These are phyloP conservation scores for Eonycteris spelaea DNA, from an alignment of 2,113 vertebrate genomes.

Conservation along the genomic window DNA sequence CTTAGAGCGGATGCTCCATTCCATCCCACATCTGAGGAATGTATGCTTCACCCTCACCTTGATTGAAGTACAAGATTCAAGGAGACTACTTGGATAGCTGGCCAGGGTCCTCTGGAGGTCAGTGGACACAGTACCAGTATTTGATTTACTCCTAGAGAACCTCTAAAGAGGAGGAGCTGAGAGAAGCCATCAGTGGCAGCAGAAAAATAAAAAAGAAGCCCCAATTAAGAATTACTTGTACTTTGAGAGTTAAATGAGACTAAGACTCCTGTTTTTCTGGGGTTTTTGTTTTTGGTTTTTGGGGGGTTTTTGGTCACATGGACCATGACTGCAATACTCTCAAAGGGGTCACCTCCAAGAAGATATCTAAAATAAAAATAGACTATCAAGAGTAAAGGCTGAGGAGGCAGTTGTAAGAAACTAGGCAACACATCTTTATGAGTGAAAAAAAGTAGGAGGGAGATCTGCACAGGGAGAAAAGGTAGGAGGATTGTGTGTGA, in stretches of 20 bases:
- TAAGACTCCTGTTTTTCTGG: background rate
- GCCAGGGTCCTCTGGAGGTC: background rate
- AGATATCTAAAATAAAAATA: background rate
- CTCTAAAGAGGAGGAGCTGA: background rate
- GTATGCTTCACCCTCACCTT: background rate
- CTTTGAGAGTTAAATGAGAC: background rate
- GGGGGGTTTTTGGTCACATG: background rate
- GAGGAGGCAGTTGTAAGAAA: background rate
- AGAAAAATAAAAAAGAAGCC: background rate
- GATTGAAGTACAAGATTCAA: background rate
- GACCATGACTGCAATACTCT: background rate
- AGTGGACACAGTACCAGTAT: background rate
- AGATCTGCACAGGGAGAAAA: background rate
- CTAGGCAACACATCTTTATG: background rate
- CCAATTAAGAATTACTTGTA: background rate
- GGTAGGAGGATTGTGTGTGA: background rate
- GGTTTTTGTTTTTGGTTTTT: background rate
- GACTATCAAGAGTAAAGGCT: background rate
- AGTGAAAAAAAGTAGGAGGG: background rate
- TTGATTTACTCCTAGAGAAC: background rate
- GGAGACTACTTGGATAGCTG: background rate
- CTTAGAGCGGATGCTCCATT: too few species aligned
- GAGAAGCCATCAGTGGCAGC: background rate
- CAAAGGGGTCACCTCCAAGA: background rate
- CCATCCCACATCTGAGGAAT: too few species aligned